Evolutionary conservation across 2,113 vertebrate genomes (phyloP), one percentile per base, ranked within the genome.

Genomic region (Butastur rufipennis): DNA sequence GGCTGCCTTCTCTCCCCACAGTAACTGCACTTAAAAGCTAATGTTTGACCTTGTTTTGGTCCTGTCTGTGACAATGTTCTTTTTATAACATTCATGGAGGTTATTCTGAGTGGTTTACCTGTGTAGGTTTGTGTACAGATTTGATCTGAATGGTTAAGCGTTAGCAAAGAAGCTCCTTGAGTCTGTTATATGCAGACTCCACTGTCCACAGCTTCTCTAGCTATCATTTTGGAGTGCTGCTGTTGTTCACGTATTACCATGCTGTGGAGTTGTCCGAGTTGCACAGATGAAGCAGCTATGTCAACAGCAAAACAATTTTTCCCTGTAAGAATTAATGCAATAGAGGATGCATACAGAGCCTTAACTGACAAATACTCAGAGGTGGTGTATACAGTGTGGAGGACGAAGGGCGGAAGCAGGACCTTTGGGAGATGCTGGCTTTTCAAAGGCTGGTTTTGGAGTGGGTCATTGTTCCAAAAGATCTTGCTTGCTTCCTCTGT

Each of bases 281-380:
- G 71, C 86, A 90, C 70, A 91, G 86, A 63, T 72, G 91, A 92
- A 86, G 79, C 78, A 90, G 89, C 78, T 81, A 68, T 55, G 53
- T 27, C 50, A 48, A 74, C 23, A 90, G 80, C 53, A 68, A 82
- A 90, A 36, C 38, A 72, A 2, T 26, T 68, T 85, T 52, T 13
- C 36, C 34, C 36, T 73, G 8, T 55, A 68, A 72, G 61, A 75
- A 86, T 32, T 15, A n/a, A 67, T 58, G 38, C 0, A 3, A 6
- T 29, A 61, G 52, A 75, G 29, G 42, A 20, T 15, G 29, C n/a
- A 15, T 42, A 27, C 29, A 59, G 72, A 89, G 40, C 67, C n/a
- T 72, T 36, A 40, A 43, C 18, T 66, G 86, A 73, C 32, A 34
- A 50, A 43, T 31, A 22, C 2, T 2, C 20, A 34, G 29, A 42